Conservation (phyloP, 2,888 invertebrate species). For the Epsilonema sp. region DNA sequence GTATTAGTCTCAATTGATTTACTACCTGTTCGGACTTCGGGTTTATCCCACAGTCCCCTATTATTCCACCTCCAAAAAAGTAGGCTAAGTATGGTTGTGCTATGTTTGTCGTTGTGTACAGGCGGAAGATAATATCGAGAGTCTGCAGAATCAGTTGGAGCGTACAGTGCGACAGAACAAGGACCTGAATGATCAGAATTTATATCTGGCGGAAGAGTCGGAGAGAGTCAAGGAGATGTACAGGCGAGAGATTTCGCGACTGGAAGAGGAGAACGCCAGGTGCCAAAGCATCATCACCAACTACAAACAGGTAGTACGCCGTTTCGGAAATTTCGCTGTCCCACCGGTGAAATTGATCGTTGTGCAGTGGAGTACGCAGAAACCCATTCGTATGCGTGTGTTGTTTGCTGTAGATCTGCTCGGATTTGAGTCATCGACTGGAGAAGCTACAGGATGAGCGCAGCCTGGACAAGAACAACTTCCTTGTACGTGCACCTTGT, state of each 20-base stretch:
- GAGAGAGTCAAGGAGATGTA: conserved; percentile 45
- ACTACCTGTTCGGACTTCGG: too few relatives aligned
- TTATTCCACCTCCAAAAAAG: too few relatives aligned
- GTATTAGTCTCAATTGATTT: too few relatives aligned
- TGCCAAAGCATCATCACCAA: conserved; percentile 50
- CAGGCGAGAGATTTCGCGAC: conserved; percentile 44
- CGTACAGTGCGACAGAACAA: conserved; percentile 35
- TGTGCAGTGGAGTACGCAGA: too few relatives aligned
- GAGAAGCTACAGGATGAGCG: conserved; percentile 57
- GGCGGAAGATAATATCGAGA: conserved; percentile 35
- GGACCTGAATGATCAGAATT: conserved; percentile 53
- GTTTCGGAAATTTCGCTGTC: conserved; percentile 4
- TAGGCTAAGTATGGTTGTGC: too few relatives aligned
- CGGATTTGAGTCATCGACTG: conserved; percentile 57
- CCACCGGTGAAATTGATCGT: too few relatives aligned
- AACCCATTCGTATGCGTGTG: too few relatives aligned
- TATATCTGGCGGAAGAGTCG: conserved; percentile 45
- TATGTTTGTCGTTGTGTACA: too few relatives aligned
- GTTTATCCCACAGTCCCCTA: too few relatives aligned
- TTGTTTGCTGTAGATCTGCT: conserved; percentile 33
- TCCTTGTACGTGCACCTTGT: conserved; percentile 42
- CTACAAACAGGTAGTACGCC: conserved; percentile 50
- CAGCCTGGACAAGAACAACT: conserved; percentile 42
- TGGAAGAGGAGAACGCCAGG: conserved; percentile 28
- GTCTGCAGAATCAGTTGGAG: conserved; percentile 31